Evolutionary conservation across 1,140 invertebrate species (phyloP).

Genomic region (Anadara kagoshimensis): DNA sequence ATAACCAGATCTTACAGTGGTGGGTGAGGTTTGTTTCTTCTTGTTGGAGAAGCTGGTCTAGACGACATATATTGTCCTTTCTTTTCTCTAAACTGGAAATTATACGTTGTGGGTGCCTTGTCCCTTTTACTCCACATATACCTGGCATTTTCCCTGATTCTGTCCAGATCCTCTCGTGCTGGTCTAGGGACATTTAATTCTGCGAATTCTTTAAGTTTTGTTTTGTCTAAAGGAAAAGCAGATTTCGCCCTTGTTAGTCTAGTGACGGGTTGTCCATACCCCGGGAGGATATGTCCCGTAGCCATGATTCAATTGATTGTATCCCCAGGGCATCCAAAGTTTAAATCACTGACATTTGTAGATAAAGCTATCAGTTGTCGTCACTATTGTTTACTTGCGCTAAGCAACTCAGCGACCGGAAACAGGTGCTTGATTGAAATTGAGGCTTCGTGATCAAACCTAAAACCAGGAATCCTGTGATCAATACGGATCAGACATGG

Average conservation of each 20-base stretch:
- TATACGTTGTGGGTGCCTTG: conserved; percentile 56
- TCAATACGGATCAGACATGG: no score
- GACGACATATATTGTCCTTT: conserved; percentile 49
- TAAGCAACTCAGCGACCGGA: no score
- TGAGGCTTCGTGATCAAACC: no score
- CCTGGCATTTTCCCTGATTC: conserved; percentile 56
- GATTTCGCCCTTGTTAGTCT: conserved; percentile 53
- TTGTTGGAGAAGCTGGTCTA: conserved; percentile 53
- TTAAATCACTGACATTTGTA: no score
- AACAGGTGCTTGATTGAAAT: no score
- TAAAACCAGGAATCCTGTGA: no score
- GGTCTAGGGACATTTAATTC: conserved; percentile 37
- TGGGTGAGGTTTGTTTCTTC: conserved; percentile 67
- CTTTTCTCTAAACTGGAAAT: conserved; percentile 39
- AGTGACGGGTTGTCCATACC: conserved; percentile 64
- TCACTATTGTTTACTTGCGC: no score
- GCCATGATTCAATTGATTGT: conserved; percentile 49
- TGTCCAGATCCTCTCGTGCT: conserved; percentile 45
- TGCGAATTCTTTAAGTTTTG: conserved; percentile 48
- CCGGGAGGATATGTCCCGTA: conserved; percentile 66
- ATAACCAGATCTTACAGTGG: conserved; percentile 51
- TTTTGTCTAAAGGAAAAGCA: conserved; percentile 57
- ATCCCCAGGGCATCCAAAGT: not conserved
- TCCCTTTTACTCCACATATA: conserved; percentile 51
- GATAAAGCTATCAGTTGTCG: no score